phyloP scores from a whole-genome alignment of 2,797 vertebrate genomes.

The Sebastes ruberrimus region DNA sequence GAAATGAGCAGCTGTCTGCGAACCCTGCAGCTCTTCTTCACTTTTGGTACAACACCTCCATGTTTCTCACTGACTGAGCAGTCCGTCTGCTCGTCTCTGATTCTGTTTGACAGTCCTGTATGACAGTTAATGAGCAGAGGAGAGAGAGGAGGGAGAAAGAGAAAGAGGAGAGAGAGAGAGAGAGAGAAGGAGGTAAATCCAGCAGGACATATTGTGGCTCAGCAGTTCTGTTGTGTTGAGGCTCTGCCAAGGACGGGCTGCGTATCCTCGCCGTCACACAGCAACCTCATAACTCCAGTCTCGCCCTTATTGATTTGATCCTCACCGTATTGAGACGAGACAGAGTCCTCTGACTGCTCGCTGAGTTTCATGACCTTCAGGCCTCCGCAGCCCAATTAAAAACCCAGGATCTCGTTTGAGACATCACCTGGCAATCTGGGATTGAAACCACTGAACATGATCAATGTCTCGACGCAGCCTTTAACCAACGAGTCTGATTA shows the following conservation, averaged over 20 bases:
- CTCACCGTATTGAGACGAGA: conserved; percentile 25
- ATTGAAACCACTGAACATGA: conserved; percentile 3
- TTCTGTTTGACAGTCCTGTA: conserved; percentile 55
- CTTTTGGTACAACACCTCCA: conserved; percentile 30
- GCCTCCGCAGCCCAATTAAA: conserved; percentile 19
- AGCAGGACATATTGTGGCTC: conserved; percentile 61
- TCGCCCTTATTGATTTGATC: conserved; percentile 47
- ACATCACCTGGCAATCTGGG: neutral
- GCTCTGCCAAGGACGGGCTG: conserved; percentile 60
- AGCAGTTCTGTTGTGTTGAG: conserved; percentile 56
- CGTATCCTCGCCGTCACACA: conserved; percentile 29
- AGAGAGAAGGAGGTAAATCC: conserved; percentile 39
- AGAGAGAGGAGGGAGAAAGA: conserved; percentile 4
- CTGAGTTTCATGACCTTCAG: conserved; percentile 40
- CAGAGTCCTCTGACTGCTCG: conserved; percentile 13
- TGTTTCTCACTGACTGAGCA: conserved; percentile 9
- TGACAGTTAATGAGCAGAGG: conserved; percentile 55
- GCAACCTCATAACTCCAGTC: conserved; percentile 51
- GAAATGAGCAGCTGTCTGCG: conserved; percentile 46
- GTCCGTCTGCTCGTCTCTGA: conserved; percentile 31
- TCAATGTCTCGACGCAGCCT: neutral
- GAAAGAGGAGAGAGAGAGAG: neutral
- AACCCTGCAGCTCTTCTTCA: conserved; percentile 31
- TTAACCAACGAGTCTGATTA: neutral
- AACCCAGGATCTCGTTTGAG: conserved; percentile 21